phyloP scores from a whole-genome alignment of 1,140 invertebrate genomes.

The Copidosoma floridanum region DNA sequence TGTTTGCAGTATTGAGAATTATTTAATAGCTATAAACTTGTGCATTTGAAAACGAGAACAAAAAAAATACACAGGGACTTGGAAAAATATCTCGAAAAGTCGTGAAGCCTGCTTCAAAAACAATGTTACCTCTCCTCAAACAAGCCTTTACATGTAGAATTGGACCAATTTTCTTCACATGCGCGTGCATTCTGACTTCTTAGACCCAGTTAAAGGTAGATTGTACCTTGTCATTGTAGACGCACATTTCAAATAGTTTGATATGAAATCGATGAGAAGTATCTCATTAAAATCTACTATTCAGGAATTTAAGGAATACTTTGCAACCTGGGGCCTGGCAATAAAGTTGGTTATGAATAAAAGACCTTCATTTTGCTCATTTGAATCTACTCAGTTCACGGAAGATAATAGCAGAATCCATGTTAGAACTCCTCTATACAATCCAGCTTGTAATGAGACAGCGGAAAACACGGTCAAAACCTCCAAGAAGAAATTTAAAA shows the following conservation, averaged over 20 bases:
- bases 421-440: background rate
- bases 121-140: background rate
- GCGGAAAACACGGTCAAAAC: background rate
- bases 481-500: background rate
- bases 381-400: background rate
- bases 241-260: constrained; percentile 10
- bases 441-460: no score
- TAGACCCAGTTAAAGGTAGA: background rate
- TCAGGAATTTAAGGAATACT: constrained; percentile 4
- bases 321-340: no score
- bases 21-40: no score
- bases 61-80: no score
- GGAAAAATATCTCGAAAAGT: background rate
- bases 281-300: constrained; percentile 1
- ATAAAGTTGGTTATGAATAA: background rate
- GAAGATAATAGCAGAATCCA: background rate
- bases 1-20: no score
- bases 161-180: no score
- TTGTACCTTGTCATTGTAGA: constrained; percentile 18
- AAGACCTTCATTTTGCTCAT: background rate
- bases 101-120: background rate
- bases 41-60: no score
- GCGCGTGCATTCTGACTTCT: background rate
- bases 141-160: background rate
- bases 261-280: constrained; percentile 14